Percentiles rank a stretch among this genome's conserved stretches.
phyloP scores from a whole-genome alignment of 1,140 invertebrate genomes.

The Zaprionus davidi region DNA sequence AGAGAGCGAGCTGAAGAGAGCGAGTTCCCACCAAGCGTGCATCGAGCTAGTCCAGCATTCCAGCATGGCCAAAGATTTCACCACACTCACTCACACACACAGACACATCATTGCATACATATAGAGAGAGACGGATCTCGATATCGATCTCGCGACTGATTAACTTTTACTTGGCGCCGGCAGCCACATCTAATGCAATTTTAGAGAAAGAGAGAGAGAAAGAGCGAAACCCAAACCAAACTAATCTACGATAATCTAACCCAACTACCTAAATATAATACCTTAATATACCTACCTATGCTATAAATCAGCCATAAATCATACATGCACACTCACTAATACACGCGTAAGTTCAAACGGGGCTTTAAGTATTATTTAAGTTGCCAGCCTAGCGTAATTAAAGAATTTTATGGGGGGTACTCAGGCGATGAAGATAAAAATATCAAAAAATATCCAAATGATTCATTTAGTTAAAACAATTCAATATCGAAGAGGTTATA shows the following conservation, averaged over 20 bases:
- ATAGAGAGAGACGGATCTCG: constrained; percentile 36
- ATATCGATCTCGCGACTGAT: constrained; percentile 59
- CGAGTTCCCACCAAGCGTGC: constrained; percentile 51
- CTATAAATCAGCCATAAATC: constrained; percentile 60
- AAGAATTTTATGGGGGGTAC: constrained; percentile 37
- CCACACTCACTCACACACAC: background rate
- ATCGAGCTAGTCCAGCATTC: constrained; percentile 66
- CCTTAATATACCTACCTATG: constrained; percentile 46
- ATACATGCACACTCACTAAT: constrained; percentile 66
- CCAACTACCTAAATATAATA: constrained; percentile 67
- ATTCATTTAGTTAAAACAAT: background rate
- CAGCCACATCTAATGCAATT: constrained; percentile 58
- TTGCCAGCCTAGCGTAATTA: constrained; percentile 77
- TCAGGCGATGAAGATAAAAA: background rate
- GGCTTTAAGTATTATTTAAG: constrained; percentile 76
- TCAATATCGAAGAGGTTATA: background rate
- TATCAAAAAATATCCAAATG: background rate
- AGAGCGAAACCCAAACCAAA: constrained; percentile 25
- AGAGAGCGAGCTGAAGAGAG: background rate
- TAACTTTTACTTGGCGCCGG: constrained; percentile 78
- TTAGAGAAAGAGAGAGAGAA: constrained; percentile 15
- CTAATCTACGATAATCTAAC: constrained; percentile 70
- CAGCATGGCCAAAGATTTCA: constrained; percentile 63
- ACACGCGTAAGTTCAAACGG: constrained; percentile 78
- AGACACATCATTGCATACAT: constrained; percentile 43